Percentiles rank a stretch among this genome's conserved stretches.
These are phyloP conservation scores for Danaus plexippus DNA, from an alignment of 1,140 invertebrate species.

Conservation along the genomic window DNA sequence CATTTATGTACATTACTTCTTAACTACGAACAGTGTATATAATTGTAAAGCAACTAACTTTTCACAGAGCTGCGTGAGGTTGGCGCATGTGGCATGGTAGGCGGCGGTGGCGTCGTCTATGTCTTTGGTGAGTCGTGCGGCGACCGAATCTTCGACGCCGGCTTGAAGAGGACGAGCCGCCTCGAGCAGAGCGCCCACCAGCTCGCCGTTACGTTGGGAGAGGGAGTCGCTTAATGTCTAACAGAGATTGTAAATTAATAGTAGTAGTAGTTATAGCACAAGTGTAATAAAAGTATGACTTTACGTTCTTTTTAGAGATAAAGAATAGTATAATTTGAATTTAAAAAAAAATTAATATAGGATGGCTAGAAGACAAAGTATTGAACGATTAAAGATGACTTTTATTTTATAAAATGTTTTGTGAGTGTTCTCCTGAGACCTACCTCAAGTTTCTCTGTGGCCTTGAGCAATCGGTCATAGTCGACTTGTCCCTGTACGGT, in stretches of 20 bases:
- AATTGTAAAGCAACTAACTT: constrained; percentile 62
- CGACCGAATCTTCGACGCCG: constrained; percentile 78
- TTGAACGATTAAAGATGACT: too few species aligned
- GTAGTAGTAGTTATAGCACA: too few species aligned
- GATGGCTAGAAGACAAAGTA: too few species aligned
- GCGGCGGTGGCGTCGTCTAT: constrained; percentile 82
- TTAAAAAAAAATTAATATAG: constrained; percentile 20
- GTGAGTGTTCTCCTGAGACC: constrained; percentile 30
- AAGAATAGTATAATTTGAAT: constrained; percentile 1
- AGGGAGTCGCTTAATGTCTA: constrained; percentile 57
- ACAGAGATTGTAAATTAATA: too few species aligned
- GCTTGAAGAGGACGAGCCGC: constrained; percentile 80
- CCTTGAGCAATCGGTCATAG: constrained; percentile 84
- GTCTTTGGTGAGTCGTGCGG: constrained; percentile 78
- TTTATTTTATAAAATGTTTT: too few species aligned
- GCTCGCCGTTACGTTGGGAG: constrained; percentile 73
- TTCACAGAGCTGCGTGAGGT: constrained; percentile 80
- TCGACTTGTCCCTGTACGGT: constrained; percentile 85
- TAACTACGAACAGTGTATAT: too few species aligned
- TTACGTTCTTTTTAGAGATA: too few species aligned
- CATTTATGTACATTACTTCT: too few species aligned
- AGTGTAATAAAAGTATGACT: too few species aligned
- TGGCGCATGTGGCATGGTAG: constrained; percentile 82
- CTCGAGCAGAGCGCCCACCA: constrained; percentile 78
- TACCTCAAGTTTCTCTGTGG: constrained; percentile 85